A percentile compares a stretch with the other conserved stretches of the same genome.
Conservation (phyloP, 2,888 invertebrate genomes). For the Antheraea yamamai region DNA sequence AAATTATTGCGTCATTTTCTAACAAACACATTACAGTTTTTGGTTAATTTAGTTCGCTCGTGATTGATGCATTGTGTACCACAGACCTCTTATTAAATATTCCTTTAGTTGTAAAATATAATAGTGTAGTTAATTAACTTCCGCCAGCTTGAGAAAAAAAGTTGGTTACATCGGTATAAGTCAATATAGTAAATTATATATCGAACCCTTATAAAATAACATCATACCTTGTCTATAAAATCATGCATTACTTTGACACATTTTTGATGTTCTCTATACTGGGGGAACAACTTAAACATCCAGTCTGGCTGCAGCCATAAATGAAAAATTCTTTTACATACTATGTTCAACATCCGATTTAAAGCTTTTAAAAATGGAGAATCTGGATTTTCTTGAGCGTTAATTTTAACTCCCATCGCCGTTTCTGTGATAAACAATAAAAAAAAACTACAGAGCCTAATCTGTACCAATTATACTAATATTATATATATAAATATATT, state of each 20-base stretch:
- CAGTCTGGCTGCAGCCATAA: constrained; percentile 78
- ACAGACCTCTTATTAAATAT: no score
- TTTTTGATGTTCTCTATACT: constrained; percentile 75
- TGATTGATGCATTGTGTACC: no score
- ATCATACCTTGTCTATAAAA: constrained; percentile 77
- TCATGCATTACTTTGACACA: constrained; percentile 81
- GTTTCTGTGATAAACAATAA: constrained; percentile 50
- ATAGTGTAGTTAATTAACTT: no score
- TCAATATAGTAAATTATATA: no score
- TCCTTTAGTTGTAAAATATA: not conserved
- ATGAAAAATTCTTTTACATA: constrained; percentile 68
- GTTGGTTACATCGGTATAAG: no score
- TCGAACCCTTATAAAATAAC: not conserved
- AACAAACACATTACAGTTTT: no score
- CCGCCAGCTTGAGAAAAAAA: no score
- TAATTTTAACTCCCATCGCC: constrained; percentile 67
- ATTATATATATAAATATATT: no score
- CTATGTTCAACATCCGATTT: constrained; percentile 50
- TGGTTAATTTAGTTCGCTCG: no score
- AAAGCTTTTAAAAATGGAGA: constrained; percentile 58
- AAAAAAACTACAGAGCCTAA: not conserved
- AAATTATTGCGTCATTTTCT: no score
- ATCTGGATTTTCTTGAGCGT: constrained; percentile 59
- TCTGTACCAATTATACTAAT: no score
- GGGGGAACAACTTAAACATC: constrained; percentile 78